Evolutionary conservation across 2,888 invertebrate species (phyloP).

Genomic region (Hartigia nigra): DNA sequence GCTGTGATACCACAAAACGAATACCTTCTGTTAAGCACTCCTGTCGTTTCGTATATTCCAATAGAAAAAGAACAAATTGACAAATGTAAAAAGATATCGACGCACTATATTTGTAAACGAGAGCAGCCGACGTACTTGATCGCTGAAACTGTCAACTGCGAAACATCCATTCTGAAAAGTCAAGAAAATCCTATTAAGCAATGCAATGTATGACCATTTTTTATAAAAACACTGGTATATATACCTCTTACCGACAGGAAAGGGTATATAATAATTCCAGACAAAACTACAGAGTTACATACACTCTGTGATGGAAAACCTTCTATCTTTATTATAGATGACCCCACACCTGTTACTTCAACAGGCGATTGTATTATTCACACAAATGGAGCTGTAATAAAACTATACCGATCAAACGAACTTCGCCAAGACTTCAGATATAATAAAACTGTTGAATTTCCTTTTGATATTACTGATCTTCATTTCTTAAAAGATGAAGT

Average conservation of each 20-base stretch:
- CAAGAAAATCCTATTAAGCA: too few species aligned
- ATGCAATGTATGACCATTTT: background rate
- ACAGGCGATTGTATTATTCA: background rate
- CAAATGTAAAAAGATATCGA: background rate
- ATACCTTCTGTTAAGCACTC: background rate
- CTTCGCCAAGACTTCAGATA: background rate
- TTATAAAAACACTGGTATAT: background rate
- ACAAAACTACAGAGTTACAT: background rate
- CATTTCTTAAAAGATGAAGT: background rate
- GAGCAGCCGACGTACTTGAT: background rate
- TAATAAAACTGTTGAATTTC: background rate
- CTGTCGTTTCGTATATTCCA: background rate
- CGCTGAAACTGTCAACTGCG: background rate
- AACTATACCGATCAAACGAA: background rate
- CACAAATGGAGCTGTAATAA: background rate
- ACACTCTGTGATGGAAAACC: background rate
- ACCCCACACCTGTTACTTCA: too few species aligned
- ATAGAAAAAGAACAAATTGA: background rate
- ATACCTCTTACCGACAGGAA: background rate
- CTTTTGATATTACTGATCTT: background rate
- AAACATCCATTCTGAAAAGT: background rate
- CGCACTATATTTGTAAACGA: background rate
- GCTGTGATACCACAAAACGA: background rate
- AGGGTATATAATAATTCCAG: slow-evolving; percentile 1
- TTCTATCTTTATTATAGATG: background rate